These are phyloP conservation scores for Typhlichthys subterraneus DNA, from an alignment of 2,797 vertebrate species.

Conservation along the genomic window DNA sequence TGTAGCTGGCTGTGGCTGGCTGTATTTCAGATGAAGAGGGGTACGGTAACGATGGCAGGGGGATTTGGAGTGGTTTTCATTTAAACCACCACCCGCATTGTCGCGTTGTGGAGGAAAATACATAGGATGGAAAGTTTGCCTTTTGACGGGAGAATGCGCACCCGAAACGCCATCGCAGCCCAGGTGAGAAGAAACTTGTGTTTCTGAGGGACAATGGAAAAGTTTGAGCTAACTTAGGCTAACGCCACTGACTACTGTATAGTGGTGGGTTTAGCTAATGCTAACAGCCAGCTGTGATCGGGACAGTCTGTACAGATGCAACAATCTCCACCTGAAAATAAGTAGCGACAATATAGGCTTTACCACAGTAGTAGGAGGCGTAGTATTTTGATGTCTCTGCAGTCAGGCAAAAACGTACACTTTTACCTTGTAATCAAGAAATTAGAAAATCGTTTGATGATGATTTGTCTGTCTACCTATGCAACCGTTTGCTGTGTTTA, in stretches of 20 bases:
- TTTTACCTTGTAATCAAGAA: no score
- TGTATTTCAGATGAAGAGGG: conserved; percentile 26
- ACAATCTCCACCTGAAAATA: neutral
- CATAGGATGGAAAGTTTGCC: conserved; percentile 37
- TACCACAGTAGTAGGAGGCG: no score
- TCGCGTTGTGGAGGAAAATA: neutral
- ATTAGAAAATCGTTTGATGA: no score
- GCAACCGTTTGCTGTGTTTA: no score
- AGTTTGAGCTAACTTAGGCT: conserved; percentile 61
- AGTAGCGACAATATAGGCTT: no score
- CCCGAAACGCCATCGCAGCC: conserved; percentile 32
- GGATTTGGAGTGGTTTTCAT: neutral
- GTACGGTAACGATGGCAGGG: conserved; percentile 12
- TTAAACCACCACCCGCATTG: neutral
- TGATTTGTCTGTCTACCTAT: no score
- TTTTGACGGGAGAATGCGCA: conserved; percentile 37
- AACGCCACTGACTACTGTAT: conserved; percentile 1
- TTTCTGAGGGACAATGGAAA: conserved; percentile 60
- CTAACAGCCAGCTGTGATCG: conserved; percentile 6
- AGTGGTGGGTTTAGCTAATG: conserved; percentile 27
- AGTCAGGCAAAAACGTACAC: no score
- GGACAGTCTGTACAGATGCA: neutral
- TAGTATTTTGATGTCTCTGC: no score
- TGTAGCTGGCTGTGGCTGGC: conserved; percentile 63
- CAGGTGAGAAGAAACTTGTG: conserved; percentile 56